A percentile compares a stretch with the other conserved stretches of the same genome.
These are phyloP conservation scores for Anolis apletophallus DNA, from an alignment of 2,797 vertebrate species.

Conservation along the genomic window DNA sequence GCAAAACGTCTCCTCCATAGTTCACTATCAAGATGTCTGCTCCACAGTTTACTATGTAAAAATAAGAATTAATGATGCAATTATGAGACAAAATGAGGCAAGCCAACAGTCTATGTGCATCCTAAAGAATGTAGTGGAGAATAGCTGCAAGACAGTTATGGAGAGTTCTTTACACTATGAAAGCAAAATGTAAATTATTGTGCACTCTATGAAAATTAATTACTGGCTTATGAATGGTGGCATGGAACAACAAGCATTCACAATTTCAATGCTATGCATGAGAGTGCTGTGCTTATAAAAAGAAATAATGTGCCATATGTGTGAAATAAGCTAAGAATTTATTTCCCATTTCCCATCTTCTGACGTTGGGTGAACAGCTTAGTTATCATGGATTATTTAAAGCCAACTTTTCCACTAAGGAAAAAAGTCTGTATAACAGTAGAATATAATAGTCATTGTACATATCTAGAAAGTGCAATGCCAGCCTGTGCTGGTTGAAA, in stretches of 20 bases:
- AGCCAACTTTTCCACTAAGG: not conserved
- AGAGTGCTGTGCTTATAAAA: slow-evolving; percentile 16
- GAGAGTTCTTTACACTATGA: slow-evolving; percentile 2
- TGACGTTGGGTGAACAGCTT: not conserved
- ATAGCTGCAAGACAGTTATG: not conserved
- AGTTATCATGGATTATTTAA: not conserved
- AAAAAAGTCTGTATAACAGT: not conserved
- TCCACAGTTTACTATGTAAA: not conserved
- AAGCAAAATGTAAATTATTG: slow-evolving; percentile 44
- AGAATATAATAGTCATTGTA: not conserved
- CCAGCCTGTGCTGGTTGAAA: not conserved
- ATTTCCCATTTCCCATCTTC: not conserved
- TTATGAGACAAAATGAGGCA: not conserved
- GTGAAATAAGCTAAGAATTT: not conserved
- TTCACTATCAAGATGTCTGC: not conserved
- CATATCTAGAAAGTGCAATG: not conserved
- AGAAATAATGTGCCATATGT: not conserved
- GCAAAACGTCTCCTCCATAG: too few species aligned
- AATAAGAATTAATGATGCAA: not conserved
- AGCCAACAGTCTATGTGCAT: not conserved
- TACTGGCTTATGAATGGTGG: slow-evolving; percentile 28
- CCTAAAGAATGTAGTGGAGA: not conserved
- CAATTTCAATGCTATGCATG: slow-evolving; percentile 40
- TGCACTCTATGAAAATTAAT: slow-evolving; percentile 24
- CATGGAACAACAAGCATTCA: slow-evolving; percentile 46